Percentiles rank a stretch among this genome's conserved stretches.
phyloP scores from a whole-genome alignment of 2,113 vertebrate species.

The Vulpes lagopus region DNA sequence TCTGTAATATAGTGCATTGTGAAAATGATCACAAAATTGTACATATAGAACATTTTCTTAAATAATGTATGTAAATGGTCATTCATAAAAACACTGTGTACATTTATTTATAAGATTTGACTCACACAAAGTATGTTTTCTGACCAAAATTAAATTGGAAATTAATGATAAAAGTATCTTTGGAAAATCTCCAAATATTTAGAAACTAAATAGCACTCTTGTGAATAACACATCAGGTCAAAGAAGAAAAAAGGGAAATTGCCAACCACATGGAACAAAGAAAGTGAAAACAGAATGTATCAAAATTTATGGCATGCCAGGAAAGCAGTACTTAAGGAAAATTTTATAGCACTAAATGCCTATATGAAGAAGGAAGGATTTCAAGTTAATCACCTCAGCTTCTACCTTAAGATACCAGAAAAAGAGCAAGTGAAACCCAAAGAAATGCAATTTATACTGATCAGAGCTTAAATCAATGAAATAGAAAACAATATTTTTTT shows the following conservation, averaged over 20 bases:
- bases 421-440: neutral
- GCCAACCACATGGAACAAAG: neutral
- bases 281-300: neutral
- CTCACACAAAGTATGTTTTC: neutral
- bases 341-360: neutral
- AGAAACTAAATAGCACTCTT: neutral
- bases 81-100: neutral
- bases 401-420: neutral
- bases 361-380: neutral
- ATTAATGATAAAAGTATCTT: neutral
- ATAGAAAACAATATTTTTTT: neutral
- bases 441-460: neutral
- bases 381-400: neutral
- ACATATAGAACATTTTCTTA: neutral
- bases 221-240: neutral
- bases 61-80: neutral
- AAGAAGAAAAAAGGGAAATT: neutral
- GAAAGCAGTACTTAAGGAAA: neutral
- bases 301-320: neutral
- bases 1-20: neutral
- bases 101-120: neutral
- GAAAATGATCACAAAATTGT: neutral
- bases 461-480: neutral
- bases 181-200: slow-evolving; percentile 17
- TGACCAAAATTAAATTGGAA: neutral